Evolutionary conservation across 1,140 invertebrate species (phyloP), one percentile per base, ranked within the genome.

Genomic region (Euschistus heros): DNA sequence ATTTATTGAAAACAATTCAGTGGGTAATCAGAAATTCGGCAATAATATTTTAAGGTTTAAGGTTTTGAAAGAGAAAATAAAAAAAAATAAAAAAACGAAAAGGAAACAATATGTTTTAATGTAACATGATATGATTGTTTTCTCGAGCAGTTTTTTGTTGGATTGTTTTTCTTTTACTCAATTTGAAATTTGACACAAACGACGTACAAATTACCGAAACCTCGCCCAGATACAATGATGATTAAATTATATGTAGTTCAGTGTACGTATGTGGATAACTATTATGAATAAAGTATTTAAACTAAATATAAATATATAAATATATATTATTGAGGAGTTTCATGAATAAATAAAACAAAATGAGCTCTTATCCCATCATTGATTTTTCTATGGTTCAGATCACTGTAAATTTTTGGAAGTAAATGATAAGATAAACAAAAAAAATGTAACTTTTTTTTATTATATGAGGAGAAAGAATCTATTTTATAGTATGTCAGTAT

Each of bases 181-280:
- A 13, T 37, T 37, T 37, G 33, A 37, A 37, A 37, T 54, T 64
- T 22, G 26, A 60, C n/a, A 37, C 15, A 62, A 62, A 62, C 33
- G 52, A 67, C 69, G 70, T 71, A 70, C 70, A 71, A 71, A 68
- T 65, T 52, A 68, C 67, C 65, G 60, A 71, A 69, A 69, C 70
- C 70, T 71, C 70, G 69, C 70, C 68, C 68, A 67, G 24, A 62
- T 24, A 62, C 60, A 62, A 62, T 62, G 66, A 60, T 66, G 18
- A 60, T 69, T 69, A 66, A 68, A 68, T 64, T 66, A 67, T 68
- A 69, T 69, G 69, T 70, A 71, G 66, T 69, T 50, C 69, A 66
- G 66, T 71, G 69, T 71, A 69, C 69, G 67, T 68, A 69, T 68
- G 65, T 70, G 68, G 67, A 69, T 69, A 66, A 67, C 18, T 64